These are phyloP conservation scores for Athalia rosae DNA, from an alignment of 2,888 invertebrate genomes.

Conservation along the genomic window DNA sequence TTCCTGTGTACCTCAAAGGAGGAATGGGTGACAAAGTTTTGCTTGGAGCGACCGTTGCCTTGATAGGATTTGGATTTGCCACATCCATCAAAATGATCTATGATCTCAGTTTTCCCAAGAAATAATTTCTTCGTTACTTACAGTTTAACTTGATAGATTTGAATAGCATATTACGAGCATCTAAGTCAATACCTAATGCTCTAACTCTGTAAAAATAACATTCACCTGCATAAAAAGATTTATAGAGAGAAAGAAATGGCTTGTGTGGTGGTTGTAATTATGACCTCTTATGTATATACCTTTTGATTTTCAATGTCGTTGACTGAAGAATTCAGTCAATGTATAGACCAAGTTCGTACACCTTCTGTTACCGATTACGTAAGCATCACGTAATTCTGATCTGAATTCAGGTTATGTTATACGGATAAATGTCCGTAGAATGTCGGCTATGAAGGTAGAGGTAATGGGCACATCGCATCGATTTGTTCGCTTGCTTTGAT, in stretches of 20 bases:
- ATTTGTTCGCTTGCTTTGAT: no score
- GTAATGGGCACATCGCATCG: no score
- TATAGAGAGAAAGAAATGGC: neutral
- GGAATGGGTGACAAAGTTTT: conserved; percentile 57
- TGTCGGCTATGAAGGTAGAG: no score
- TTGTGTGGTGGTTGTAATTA: neutral
- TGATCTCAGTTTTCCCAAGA: conserved; percentile 32
- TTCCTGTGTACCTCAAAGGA: conserved; percentile 53
- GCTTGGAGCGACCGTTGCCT: conserved; percentile 73
- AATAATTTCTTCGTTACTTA: conserved; percentile 10
- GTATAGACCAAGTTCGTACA: no score
- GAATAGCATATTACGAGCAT: conserved; percentile 31
- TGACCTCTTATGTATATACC: neutral
- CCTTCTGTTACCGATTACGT: no score
- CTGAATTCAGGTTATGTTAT: no score
- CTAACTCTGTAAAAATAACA: conserved; percentile 13
- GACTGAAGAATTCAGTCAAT: no score
- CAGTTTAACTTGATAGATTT: conserved; percentile 18
- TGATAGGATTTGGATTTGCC: conserved; percentile 72
- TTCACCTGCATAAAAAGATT: neutral
- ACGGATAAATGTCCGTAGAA: no score
- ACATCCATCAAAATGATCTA: conserved; percentile 54
- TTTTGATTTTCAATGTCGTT: neutral
- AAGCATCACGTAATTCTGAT: no score
- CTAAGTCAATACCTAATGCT: neutral